These are phyloP conservation scores for Eupithecia insigniata DNA, from an alignment of 2,888 invertebrate genomes.

Conservation along the genomic window DNA sequence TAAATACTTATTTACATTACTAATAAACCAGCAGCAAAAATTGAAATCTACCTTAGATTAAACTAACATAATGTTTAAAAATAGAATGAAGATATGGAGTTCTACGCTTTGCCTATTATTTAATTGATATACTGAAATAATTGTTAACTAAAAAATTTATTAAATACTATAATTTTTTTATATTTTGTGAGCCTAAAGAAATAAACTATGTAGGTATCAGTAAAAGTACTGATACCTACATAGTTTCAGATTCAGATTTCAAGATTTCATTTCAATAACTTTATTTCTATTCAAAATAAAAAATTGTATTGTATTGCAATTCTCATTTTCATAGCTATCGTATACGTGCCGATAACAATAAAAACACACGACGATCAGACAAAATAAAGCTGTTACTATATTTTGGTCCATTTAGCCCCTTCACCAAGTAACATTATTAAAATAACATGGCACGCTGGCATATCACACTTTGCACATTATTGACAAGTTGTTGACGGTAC, in stretches of 20 bases:
- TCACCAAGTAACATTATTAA: conserved; percentile 3
- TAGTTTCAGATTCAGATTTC: too few relatives aligned
- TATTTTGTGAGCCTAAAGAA: too few relatives aligned
- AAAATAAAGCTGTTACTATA: neutral
- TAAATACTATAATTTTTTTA: too few relatives aligned
- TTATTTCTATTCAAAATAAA: neutral
- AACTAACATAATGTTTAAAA: too few relatives aligned
- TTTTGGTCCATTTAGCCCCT: neutral
- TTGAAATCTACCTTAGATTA: neutral
- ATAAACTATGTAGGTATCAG: too few relatives aligned
- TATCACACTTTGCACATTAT: conserved; percentile 15
- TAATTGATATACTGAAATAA: neutral
- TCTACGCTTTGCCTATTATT: neutral
- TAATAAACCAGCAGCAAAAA: neutral
- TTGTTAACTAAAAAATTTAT: too few relatives aligned
- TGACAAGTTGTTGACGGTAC: conserved; percentile 29
- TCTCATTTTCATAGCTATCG: neutral
- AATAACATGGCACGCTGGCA: conserved; percentile 14
- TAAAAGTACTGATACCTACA: too few relatives aligned
- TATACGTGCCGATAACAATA: neutral
- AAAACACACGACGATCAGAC: neutral
- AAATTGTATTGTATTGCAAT: neutral
- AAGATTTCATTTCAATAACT: too few relatives aligned
- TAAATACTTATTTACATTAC: neutral
- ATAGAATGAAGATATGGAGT: neutral